Conservation (phyloP, 92 coral and sea anemone species). For the Pocillopora grandis region DNA sequence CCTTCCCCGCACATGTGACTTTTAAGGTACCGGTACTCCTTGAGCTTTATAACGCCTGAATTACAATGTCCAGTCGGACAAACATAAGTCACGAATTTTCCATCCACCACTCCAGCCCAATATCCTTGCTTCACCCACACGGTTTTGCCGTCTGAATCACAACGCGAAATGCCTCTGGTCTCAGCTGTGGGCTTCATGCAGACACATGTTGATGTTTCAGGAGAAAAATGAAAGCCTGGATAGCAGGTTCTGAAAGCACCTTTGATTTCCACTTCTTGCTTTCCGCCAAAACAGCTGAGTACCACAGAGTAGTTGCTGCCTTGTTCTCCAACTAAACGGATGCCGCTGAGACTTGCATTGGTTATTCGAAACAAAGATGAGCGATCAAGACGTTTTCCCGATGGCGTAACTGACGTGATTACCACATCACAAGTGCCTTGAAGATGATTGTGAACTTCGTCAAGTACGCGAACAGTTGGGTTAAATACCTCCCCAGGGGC, state of each 20-base stretch:
- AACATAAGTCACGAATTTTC: conserved; percentile 56
- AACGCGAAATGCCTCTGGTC: conserved; percentile 64
- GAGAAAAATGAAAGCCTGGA: conserved; percentile 55
- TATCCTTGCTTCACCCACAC: conserved; percentile 75
- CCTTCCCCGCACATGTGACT: conserved; percentile 43
- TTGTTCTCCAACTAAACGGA: conserved; percentile 54
- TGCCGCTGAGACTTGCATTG: conserved; percentile 30
- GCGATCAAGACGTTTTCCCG: conserved; percentile 44
- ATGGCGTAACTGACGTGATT: conserved; percentile 12
- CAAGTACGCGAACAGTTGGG: conserved; percentile 66
- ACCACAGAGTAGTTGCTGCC: conserved; percentile 52
- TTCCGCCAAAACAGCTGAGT: conserved; percentile 64
- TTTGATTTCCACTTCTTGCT: conserved; percentile 34
- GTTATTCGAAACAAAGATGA: conserved; percentile 68
- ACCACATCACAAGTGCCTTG: conserved; percentile 68
- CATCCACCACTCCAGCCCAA: conserved; percentile 82
- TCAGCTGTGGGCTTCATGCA: conserved; percentile 36
- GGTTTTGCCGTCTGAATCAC: conserved; percentile 47
- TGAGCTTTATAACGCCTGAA: not conserved
- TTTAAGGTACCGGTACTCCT: conserved; percentile 23
- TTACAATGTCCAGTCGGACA: conserved; percentile 80
- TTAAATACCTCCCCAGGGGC: conserved; percentile 80
- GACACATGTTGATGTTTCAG: conserved; percentile 40
- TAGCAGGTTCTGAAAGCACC: conserved; percentile 56
- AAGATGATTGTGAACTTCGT: conserved; percentile 74